phyloP scores from a whole-genome alignment of 2,113 vertebrate genomes.

The Cryptotis parvus region DNA sequence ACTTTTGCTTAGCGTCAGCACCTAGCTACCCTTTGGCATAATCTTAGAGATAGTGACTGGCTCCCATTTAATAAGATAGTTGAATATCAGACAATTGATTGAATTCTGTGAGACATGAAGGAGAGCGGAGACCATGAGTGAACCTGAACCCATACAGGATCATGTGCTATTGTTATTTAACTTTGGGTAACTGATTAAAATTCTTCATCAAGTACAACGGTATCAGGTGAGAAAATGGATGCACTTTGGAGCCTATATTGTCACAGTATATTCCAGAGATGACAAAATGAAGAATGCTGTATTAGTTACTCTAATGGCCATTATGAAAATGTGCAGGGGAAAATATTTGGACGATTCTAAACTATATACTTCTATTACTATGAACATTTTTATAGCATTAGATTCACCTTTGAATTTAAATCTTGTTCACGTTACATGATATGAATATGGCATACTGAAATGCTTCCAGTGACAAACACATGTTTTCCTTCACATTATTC shows the following conservation, averaged over 20 bases:
- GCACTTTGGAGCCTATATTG: constrained; percentile 56
- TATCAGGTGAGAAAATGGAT: constrained; percentile 70
- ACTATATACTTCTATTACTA: background rate
- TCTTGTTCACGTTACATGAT: background rate
- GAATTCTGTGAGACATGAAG: constrained; percentile 76
- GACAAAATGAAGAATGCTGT: constrained; percentile 60
- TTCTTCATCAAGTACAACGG: constrained; percentile 75
- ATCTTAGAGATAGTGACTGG: constrained; percentile 68
- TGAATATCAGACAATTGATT: constrained; percentile 79
- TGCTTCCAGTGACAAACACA: background rate
- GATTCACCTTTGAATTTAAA: background rate
- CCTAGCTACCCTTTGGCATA: constrained; percentile 76
- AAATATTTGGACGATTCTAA: constrained; percentile 34
- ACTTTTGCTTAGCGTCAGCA: constrained; percentile 20
- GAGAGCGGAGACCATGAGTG: constrained; percentile 78
- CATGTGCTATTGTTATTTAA: constrained; percentile 78
- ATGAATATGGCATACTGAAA: background rate
- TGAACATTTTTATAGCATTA: constrained; percentile 9
- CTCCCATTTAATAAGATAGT: constrained; percentile 51
- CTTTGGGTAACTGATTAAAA: constrained; percentile 79
- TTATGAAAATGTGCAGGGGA: constrained; percentile 71
- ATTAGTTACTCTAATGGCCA: constrained; percentile 45
- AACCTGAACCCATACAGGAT: constrained; percentile 74
- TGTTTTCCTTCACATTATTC: background rate
- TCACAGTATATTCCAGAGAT: constrained; percentile 61